Evolutionary conservation across 1,140 invertebrate species (phyloP), one percentile per base, ranked within the genome.

Genomic region (Ceratina australensis): DNA sequence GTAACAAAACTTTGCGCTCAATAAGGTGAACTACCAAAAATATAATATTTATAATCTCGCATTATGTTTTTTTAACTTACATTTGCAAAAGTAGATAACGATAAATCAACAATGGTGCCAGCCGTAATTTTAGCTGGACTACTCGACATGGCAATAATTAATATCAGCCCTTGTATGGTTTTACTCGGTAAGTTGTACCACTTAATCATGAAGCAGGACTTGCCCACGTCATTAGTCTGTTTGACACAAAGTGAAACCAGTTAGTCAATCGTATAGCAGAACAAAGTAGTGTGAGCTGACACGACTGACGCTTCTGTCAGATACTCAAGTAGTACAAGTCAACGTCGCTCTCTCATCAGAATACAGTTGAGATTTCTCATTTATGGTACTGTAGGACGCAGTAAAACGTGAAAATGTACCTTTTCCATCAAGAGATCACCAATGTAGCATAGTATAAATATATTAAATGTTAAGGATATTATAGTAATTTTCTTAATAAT

Each of bases 381-480:
- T 33, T 33, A 7, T 7, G 7, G 33, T 47, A 7, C 3, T 60
- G 47, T 47, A 72, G 47, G 3, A 12, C 59, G 16, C 18, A 57
- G 8, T 42, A 42, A 8, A 42, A 42, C 8, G 33, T 42, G 33
- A n/a, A 10, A n/a, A 57, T 57, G 10, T 85, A 89, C 88, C 81
- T 87, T 77, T 57, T 82, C 78, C 13, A 82, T 69, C 10, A 89
- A 79, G 16, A 89, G 65, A 54, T 89, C 86, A 0, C 88, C 87
- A 18, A 89, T 84, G 20, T 85, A 84, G 60, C 89, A 89, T 59
- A 86, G 86, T 72, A 89, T 87, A 2, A 86, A 64, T 47, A 87
- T 86, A 54, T 87, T 87, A 54, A 87, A 87, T 0, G 59, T 87
- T 10, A 89, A 82, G 3, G 87, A 88, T 60, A 87, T 20, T 0